These are phyloP conservation scores for Coleophora flavipennella DNA, from an alignment of 2,888 invertebrate genomes.

Conservation along the genomic window DNA sequence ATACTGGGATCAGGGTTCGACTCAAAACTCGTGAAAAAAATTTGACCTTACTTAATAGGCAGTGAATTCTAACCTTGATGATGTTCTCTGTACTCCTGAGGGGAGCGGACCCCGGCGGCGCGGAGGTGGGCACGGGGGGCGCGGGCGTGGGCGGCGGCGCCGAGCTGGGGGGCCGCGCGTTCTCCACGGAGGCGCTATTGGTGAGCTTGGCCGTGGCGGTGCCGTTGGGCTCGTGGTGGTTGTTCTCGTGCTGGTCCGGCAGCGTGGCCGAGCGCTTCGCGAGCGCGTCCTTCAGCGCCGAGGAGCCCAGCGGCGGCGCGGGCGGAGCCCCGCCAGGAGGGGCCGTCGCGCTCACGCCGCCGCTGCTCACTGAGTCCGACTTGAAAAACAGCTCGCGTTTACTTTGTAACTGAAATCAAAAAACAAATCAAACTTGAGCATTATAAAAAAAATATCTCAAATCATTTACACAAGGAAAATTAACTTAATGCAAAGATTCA, in stretches of 20 bases:
- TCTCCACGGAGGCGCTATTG: conserved; percentile 56
- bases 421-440: neutral
- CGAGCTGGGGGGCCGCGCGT: conserved; percentile 47
- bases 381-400: conserved; percentile 92
- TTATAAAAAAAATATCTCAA: too few relatives aligned
- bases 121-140: conserved; percentile 55
- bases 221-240: conserved; percentile 67
- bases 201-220: conserved; percentile 44
- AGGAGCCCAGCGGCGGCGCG: conserved; percentile 59
- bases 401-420: conserved; percentile 78
- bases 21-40: too few relatives aligned
- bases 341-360: conserved; percentile 57
- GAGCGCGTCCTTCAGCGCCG: conserved; percentile 66
- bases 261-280: conserved; percentile 59
- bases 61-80: conserved; percentile 42
- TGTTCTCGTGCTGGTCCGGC: conserved; percentile 58
- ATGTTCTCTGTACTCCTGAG: conserved; percentile 63
- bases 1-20: too few relatives aligned
- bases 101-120: conserved; percentile 42
- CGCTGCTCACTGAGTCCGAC: conserved; percentile 73
- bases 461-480: too few relatives aligned
- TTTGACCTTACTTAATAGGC: too few relatives aligned
- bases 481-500: too few relatives aligned
- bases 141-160: conserved; percentile 61
- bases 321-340: conserved; percentile 54